phyloP scores from a whole-genome alignment of 2,113 vertebrate species.

The Isurus oxyrinchus region DNA sequence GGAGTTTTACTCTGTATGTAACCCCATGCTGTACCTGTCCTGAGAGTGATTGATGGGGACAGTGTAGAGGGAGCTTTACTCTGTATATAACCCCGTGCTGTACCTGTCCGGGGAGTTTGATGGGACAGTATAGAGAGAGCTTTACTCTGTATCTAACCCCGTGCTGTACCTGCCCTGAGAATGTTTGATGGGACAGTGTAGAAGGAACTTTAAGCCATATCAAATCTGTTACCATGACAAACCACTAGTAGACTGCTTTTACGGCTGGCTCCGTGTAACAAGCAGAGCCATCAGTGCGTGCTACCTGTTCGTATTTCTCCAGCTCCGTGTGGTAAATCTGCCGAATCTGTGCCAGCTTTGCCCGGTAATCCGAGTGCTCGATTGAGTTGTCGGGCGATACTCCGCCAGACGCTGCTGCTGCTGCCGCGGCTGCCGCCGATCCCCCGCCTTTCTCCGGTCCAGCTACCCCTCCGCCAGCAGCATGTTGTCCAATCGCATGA shows the following conservation, averaged over 20 bases:
- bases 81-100: neutral
- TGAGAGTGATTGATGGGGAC: too few species aligned
- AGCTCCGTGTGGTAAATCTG: conserved; percentile 87
- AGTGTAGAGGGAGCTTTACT: neutral
- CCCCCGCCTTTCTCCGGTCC: conserved; percentile 83
- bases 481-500: conserved; percentile 88
- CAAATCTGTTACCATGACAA: too few species aligned
- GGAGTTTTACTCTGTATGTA: too few species aligned
- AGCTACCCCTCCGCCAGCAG: conserved; percentile 80
- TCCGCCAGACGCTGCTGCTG: conserved; percentile 73
- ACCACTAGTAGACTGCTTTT: too few species aligned
- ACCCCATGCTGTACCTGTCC: too few species aligned
- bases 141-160: too few species aligned
- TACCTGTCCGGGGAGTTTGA: neutral
- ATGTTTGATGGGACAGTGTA: too few species aligned
- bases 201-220: too few species aligned
- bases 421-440: conserved; percentile 73
- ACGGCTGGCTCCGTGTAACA: too few species aligned
- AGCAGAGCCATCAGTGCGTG: neutral
- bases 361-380: conserved; percentile 87
- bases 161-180: too few species aligned
- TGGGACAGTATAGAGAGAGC: too few species aligned
- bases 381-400: conserved; percentile 84
- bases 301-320: conserved; percentile 90
- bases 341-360: conserved; percentile 86